Conservation (phyloP, 1,140 invertebrate genomes). For the Drosophila repletoides region DNA sequence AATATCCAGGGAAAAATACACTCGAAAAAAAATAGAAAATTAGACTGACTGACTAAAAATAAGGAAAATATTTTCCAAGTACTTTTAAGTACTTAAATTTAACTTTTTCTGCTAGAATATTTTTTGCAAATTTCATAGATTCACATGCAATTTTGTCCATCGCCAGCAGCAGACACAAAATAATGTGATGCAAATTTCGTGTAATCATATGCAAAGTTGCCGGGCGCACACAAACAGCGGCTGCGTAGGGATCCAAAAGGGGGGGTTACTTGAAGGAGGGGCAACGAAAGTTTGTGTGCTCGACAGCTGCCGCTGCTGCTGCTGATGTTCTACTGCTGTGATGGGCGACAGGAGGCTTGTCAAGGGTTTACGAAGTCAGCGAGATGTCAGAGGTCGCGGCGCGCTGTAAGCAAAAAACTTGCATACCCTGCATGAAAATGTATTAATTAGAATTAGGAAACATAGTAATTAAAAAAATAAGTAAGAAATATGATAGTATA, state of each 20-base stretch:
- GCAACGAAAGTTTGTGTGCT: constrained; percentile 59
- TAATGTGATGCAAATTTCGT: constrained; percentile 75
- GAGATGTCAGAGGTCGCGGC: constrained; percentile 52
- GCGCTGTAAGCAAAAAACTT: neutral
- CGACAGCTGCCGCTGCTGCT: too few species aligned
- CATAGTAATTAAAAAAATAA: neutral
- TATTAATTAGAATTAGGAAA: neutral
- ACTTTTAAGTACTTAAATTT: too few species aligned
- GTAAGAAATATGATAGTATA: neutral
- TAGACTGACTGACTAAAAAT: too few species aligned
- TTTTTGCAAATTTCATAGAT: too few species aligned
- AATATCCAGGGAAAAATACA: too few species aligned
- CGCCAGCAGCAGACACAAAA: constrained; percentile 49
- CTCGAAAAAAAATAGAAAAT: too few species aligned
- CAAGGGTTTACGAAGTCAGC: constrained; percentile 68
- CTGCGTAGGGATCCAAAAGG: neutral
- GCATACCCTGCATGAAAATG: constrained; percentile 6
- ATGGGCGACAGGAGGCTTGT: constrained; percentile 38
- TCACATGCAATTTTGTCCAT: too few species aligned
- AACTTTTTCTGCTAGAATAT: too few species aligned
- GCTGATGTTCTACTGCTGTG: too few species aligned
- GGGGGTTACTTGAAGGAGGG: neutral
- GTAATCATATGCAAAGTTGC: constrained; percentile 76
- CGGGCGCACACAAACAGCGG: constrained; percentile 27
- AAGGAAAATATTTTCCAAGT: too few species aligned